Percentiles rank a stretch among this genome's conserved stretches.
These are phyloP conservation scores for Prolemur simus DNA, from an alignment of 2,113 vertebrate species.

Conservation along the genomic window DNA sequence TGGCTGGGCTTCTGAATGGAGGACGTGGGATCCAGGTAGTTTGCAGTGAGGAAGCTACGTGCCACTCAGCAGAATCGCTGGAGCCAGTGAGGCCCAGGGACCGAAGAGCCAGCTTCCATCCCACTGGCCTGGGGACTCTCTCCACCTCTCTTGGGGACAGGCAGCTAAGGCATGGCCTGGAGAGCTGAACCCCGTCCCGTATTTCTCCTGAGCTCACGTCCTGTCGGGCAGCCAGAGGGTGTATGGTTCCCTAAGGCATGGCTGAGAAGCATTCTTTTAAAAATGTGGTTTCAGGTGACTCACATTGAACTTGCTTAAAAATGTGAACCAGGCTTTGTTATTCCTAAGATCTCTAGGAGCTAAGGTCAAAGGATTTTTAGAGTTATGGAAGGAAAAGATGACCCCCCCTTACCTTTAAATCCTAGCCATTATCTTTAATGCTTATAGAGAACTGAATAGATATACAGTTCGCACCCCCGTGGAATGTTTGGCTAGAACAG, in stretches of 20 bases:
- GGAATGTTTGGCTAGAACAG: rapidly evolving
- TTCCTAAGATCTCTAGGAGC: not conserved
- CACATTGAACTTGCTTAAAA: rapidly evolving
- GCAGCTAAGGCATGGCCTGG: not conserved
- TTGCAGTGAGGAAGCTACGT: rapidly evolving
- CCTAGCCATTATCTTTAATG: rapidly evolving
- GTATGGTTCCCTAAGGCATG: rapidly evolving
- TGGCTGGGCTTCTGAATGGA: not conserved
- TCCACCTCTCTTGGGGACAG: not conserved
- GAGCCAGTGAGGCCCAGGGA: not conserved
- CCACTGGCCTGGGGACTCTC: no score
- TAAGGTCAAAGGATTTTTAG: not conserved
- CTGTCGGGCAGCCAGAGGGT: not conserved
- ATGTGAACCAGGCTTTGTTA: rapidly evolving
- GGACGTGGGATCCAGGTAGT: not conserved
- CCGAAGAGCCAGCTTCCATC: rapidly evolving
- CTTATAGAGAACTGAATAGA: not conserved
- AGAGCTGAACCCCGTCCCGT: rapidly evolving
- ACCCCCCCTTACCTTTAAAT: no score
- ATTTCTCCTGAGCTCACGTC: not conserved
- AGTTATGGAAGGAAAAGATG: not conserved
- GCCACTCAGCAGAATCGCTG: rapidly evolving
- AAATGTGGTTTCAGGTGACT: not conserved
- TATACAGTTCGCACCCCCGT: rapidly evolving
- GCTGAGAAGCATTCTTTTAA: not conserved